phyloP scores from a whole-genome alignment of 2,888 invertebrate genomes.

The Ommatoiulus sabulosus region DNA sequence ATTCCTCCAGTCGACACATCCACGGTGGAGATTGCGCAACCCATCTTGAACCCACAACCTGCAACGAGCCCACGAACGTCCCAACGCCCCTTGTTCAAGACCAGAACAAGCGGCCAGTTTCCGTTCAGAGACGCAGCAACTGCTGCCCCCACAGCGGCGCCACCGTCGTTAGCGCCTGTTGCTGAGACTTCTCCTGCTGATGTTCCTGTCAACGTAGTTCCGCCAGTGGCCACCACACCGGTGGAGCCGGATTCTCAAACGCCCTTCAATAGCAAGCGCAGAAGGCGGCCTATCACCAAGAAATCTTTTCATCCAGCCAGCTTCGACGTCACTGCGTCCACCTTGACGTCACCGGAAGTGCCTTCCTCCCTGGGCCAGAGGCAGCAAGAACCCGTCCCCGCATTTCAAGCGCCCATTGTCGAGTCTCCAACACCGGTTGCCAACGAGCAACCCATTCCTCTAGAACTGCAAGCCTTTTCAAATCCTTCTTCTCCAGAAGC shows the following conservation, averaged over 20 bases:
- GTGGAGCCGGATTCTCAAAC: not conserved
- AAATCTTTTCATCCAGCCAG: not conserved
- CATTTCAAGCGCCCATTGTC: not conserved
- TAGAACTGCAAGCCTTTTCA: not conserved
- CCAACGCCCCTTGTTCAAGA: not conserved
- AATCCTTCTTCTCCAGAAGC: not conserved
- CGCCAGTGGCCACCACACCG: not conserved
- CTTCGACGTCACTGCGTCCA: not conserved
- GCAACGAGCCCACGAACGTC: not conserved
- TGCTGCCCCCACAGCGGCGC: not conserved
- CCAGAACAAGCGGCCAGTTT: not conserved
- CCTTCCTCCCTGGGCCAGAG: not conserved
- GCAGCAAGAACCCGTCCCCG: not conserved
- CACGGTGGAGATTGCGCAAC: not conserved
- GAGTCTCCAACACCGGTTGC: not conserved
- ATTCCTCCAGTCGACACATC: not conserved
- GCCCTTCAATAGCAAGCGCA: conserved; percentile 39
- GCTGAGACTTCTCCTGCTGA: not conserved
- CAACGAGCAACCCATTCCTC: not conserved
- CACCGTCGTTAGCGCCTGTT: not conserved
- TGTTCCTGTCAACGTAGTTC: not conserved
- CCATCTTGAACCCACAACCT: not conserved
- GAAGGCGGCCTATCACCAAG: not conserved
- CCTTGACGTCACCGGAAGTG: not conserved
- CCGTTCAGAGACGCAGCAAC: not conserved